Percentiles rank a stretch among this genome's conserved stretches.
Conservation (phyloP, 1,140 invertebrate genomes). For the Stegodyphus mimosarum region DNA sequence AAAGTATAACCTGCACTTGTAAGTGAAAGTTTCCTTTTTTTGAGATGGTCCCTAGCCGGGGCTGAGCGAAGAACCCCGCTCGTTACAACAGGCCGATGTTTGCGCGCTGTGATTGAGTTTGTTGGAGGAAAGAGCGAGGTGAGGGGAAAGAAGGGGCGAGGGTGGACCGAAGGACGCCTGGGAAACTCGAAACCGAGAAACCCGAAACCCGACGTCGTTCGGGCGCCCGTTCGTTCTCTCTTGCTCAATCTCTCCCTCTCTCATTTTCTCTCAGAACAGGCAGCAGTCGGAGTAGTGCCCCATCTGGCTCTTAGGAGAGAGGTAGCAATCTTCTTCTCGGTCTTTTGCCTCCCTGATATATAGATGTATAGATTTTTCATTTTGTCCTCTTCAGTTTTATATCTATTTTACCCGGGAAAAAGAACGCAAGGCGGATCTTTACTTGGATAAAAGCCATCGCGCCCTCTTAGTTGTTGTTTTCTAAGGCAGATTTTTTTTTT, state of each 20-base stretch:
- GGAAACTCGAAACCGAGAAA: constrained; percentile 51
- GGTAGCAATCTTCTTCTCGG: constrained; percentile 13
- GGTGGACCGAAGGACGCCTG: constrained; percentile 30
- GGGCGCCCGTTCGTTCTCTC: constrained; percentile 31
- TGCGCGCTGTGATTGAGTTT: constrained; percentile 61
- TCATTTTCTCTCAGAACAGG: neutral
- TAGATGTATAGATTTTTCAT: constrained; percentile 34
- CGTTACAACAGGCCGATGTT: constrained; percentile 47
- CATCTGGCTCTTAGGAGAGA: constrained; percentile 46
- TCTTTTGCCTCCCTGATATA: no score
- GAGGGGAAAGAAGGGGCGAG: constrained; percentile 37
- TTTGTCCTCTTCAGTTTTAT: neutral
- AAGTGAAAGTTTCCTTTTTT: no score
- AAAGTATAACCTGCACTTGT: no score
- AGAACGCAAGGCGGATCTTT: neutral
- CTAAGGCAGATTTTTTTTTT: neutral
- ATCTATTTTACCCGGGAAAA: neutral
- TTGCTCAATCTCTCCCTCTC: constrained; percentile 15
- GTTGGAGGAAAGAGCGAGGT: constrained; percentile 50
- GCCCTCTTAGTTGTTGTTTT: neutral
- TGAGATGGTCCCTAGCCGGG: no score
- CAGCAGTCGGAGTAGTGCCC: neutral
- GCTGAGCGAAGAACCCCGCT: neutral
- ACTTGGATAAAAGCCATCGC: neutral
- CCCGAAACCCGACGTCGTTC: constrained; percentile 47